A percentile compares a stretch with the other conserved stretches of the same genome.
Evolutionary conservation across 1,140 invertebrate genomes (phyloP).

Genomic region (Drosophila virilis): DNA sequence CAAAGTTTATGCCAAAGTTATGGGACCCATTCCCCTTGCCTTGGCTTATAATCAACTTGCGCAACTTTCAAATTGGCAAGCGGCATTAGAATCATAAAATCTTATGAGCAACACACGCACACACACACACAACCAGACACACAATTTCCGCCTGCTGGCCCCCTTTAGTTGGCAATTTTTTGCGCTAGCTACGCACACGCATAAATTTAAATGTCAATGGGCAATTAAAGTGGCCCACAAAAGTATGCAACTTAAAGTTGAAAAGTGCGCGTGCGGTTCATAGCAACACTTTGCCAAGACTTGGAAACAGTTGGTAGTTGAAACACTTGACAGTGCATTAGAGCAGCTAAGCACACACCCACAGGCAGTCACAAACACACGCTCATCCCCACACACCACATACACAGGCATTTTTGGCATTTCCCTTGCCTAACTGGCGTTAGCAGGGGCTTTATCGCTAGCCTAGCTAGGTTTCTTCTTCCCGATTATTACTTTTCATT

Average conservation of each 20-base stretch:
- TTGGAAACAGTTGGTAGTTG: conserved; percentile 45
- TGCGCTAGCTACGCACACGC: conserved; percentile 21
- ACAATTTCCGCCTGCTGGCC: background rate
- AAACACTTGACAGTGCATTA: conserved; percentile 69
- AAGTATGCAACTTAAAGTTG: conserved; percentile 72
- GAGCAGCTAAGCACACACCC: conserved; percentile 49
- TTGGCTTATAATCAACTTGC: conserved; percentile 27
- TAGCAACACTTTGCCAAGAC: conserved; percentile 31
- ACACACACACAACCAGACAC: background rate
- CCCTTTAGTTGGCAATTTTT: conserved; percentile 39
- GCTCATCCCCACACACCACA: background rate
- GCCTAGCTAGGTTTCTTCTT: conserved; percentile 24
- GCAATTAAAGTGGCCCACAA: conserved; percentile 74
- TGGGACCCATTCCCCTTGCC: background rate
- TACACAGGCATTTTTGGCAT: conserved; percentile 2
- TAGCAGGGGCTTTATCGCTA: background rate
- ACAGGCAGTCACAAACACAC: background rate
- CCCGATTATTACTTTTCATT: conserved; percentile 81
- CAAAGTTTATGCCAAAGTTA: conserved; percentile 7
- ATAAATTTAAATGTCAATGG: conserved; percentile 76
- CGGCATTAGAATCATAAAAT: conserved; percentile 51
- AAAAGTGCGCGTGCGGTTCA: conserved; percentile 37
- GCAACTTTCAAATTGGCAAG: conserved; percentile 42
- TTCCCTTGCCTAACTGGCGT: background rate
- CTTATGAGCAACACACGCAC: conserved; percentile 14